Conservation (phyloP, 2,888 invertebrate species). For the Hoplodrina ambigua region DNA sequence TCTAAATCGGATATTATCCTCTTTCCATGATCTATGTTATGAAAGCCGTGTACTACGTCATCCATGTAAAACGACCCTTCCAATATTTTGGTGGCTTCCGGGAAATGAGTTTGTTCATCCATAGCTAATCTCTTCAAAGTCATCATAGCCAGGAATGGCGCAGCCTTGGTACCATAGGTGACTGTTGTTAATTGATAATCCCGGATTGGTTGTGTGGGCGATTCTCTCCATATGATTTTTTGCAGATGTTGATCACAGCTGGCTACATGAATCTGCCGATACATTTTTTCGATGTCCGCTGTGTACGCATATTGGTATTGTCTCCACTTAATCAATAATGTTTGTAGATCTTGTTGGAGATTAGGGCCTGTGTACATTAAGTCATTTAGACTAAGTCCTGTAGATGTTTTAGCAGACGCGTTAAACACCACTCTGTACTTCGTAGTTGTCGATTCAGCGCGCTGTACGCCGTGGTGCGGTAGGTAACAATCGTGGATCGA, state of each 20-base stretch:
- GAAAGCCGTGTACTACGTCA: constrained; percentile 5
- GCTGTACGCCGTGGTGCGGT: constrained; percentile 10
- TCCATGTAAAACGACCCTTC: constrained; percentile 11
- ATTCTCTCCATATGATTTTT: constrained; percentile 14
- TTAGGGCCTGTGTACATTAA: background rate
- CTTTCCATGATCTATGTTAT: constrained; percentile 4
- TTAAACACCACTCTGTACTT: constrained; percentile 19
- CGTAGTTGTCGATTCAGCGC: constrained; percentile 15
- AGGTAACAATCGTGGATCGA: constrained; percentile 2
- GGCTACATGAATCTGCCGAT: background rate
- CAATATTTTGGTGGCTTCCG: background rate
- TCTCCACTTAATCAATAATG: constrained; percentile 1
- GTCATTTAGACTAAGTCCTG: background rate
- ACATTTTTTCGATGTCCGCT: background rate
- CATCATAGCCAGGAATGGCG: constrained; percentile 9
- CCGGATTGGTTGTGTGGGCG: background rate
- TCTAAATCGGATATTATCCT: background rate
- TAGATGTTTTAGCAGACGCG: constrained; percentile 9
- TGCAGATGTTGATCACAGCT: background rate
- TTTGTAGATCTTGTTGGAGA: background rate
- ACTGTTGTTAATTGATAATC: background rate
- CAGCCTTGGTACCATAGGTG: background rate
- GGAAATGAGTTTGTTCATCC: background rate
- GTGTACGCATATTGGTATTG: background rate
- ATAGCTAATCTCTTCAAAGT: background rate